A percentile compares a stretch with the other conserved stretches of the same genome.
Conservation (phyloP, 2,888 invertebrate species). For the Drosophila mimica region DNA sequence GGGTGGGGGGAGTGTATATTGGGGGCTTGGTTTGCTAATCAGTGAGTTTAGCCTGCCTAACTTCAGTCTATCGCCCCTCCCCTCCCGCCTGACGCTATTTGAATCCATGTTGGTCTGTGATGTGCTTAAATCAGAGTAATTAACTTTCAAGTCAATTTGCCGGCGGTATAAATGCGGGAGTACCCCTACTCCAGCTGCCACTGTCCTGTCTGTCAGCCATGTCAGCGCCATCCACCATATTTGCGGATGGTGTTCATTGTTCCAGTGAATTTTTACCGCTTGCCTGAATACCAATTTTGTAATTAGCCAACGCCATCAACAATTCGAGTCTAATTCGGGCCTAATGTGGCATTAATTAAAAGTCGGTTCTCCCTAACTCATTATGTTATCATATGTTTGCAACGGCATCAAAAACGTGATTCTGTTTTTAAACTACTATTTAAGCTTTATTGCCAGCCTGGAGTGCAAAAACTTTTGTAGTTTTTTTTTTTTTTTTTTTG, state of each 20-base stretch:
- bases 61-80: not conserved
- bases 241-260: slow-evolving; percentile 11
- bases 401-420: not conserved
- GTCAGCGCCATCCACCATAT: not conserved
- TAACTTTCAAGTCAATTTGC: slow-evolving; percentile 67
- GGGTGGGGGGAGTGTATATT: not conserved
- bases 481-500: slow-evolving; percentile 23
- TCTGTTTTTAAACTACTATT: slow-evolving; percentile 18
- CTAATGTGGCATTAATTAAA: slow-evolving; percentile 40
- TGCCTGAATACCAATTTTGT: slow-evolving; percentile 38
- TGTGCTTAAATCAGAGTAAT: slow-evolving; percentile 57
- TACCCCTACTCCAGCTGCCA: not conserved
- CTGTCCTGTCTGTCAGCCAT: slow-evolving; percentile 27
- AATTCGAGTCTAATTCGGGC: slow-evolving; percentile 1
- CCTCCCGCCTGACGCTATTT: not conserved
- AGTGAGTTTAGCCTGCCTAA: slow-evolving; percentile 35
- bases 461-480: slow-evolving; percentile 21
- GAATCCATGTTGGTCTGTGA: slow-evolving; percentile 10
- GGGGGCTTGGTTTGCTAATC: slow-evolving; percentile 40
- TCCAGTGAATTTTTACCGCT: slow-evolving; percentile 22
- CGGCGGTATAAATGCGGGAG: slow-evolving; percentile 33
- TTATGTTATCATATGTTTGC: not conserved
- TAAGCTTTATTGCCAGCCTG: slow-evolving; percentile 16
- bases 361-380: slow-evolving; percentile 4
- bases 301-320: slow-evolving; percentile 47